Evolutionary conservation across 2,888 invertebrate species (phyloP), one percentile per base, ranked within the genome.

Genomic region (Cryptosula pallasiana): DNA sequence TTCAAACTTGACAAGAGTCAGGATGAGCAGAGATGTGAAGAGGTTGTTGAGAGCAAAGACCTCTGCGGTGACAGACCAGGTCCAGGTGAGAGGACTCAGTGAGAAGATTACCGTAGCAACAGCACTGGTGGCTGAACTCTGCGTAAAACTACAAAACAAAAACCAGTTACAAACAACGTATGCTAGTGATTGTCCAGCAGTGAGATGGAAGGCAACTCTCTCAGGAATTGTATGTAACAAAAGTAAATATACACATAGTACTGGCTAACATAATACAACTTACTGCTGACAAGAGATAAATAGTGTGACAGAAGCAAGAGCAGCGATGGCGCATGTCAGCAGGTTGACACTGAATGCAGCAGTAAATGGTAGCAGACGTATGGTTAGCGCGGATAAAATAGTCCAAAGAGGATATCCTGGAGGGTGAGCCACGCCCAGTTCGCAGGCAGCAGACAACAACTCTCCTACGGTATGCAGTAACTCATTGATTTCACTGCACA

Each of bases 331-430:
- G 25, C 82, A 81, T 71, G 78, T 80, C 25, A 82, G 75, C 20
- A 81, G 71, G 74, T 81, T 81, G 34, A 80, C 80, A 71, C 79
- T 76, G 81, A 80, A 82, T 1, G 82, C 83, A n/a, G 78, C 75
- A 73, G 74, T 77, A 57, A 76, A 72, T 0, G 81, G 81, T 16
- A 81, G n/a, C 5, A 77, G 9, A 20, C 74, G 72, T 16, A 82
- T 78, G 35, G 74, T 71, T 27, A 79, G 72, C 74, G 79, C 78
- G 25, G 80, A 74, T 45, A 80, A 71, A 45, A 82, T 2, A 0
- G 82, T 83, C 74, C 81, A 82, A 35, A 83, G 73, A n/a, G 83
- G 83, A 73, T 83, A 83, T 1, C 83, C 83, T 35, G 83, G 83
- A 1, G 83, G 83, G 69, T 83, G 83, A 9, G 82, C 81, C 23